Base-by-base conservation (phyloP, 1,140 invertebrate species). In the Trachelipus rathkii region DNA sequence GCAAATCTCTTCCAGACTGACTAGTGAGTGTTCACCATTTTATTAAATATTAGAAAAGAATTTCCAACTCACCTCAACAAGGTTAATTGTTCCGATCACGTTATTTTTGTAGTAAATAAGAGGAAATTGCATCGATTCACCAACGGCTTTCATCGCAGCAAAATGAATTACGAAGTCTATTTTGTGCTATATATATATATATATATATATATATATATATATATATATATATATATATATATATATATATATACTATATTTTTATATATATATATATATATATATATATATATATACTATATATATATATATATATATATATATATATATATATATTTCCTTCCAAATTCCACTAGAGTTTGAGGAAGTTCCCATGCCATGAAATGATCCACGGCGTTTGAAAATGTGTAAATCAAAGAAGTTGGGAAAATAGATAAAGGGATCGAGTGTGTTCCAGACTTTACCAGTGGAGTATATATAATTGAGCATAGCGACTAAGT, bases 101-200 rank as follows among this genome's bases (percentile, higher is more conserved):
- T 97, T 98, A 84, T 95, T 97, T 82, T 92, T 91, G 85, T 97
- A 97, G 86, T 98, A 98, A 50, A 92, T 87, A 0, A 97, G 86
- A 1, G 95, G 95, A 82, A 92, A 89, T 83, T 91, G 88, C 89
- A 95, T 94, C 0, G 95, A 97, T 86, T 97, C 95, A 2, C 94
- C 95, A 11, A 98, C 95, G 33, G 95, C 94, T 86, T 98, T 98
- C 83, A 97, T 88, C 0, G 94, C 95, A 53, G 95, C 95, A 86
- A 97, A 95, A 85, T 98, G 95, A 82, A 98, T 94, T 0, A 98
- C 94, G 84, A 91, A 92, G 84, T 92, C 89, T 82, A 97, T 90
- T 83, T 91, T 89, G 83, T 96, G 90, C 93, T 96, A 86, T 75
- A 90, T 88, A 79, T 66, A 68, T 75, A 33, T 33, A 33, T 33